These are phyloP conservation scores for Excalfactoria chinensis DNA, from an alignment of 2,113 vertebrate genomes.

Conservation along the genomic window DNA sequence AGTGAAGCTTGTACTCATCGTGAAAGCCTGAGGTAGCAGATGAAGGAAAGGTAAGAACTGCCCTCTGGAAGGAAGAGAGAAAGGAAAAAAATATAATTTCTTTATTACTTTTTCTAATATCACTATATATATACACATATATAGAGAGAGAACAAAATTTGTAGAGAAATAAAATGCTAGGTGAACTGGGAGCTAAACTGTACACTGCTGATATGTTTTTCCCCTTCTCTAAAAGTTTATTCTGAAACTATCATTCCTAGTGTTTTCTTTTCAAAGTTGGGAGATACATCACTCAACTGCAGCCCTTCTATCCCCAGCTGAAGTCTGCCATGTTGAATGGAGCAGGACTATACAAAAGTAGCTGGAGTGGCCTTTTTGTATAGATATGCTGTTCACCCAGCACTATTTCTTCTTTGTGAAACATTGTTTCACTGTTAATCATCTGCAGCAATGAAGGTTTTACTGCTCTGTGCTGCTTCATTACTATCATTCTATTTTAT, in stretches of 20 bases:
- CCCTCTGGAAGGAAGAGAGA: background rate
- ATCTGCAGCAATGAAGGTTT: background rate
- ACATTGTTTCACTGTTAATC: background rate
- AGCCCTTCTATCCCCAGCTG: background rate
- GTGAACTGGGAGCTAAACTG: background rate
- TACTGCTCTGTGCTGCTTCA: background rate
- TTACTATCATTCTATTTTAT: background rate
- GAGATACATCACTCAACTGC: background rate
- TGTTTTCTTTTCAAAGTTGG: background rate
- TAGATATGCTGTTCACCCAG: background rate
- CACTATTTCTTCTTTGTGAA: background rate
- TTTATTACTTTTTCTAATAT: conserved; percentile 8
- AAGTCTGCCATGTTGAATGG: background rate
- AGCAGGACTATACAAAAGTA: background rate
- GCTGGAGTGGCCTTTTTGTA: background rate
- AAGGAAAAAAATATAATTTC: background rate
- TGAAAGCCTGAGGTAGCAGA: background rate
- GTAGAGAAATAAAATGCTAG: background rate
- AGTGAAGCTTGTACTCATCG: conserved; percentile 38
- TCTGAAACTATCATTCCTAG: background rate
- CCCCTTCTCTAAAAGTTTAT: background rate
- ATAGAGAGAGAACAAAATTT: background rate
- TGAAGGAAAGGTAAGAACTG: conserved; percentile 27
- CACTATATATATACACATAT: too few relatives aligned
- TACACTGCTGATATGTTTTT: background rate